Percentiles rank a stretch among this genome's conserved stretches.
Evolutionary conservation across 2,113 vertebrate genomes (phyloP).

Genomic region (Eublepharis macularius): DNA sequence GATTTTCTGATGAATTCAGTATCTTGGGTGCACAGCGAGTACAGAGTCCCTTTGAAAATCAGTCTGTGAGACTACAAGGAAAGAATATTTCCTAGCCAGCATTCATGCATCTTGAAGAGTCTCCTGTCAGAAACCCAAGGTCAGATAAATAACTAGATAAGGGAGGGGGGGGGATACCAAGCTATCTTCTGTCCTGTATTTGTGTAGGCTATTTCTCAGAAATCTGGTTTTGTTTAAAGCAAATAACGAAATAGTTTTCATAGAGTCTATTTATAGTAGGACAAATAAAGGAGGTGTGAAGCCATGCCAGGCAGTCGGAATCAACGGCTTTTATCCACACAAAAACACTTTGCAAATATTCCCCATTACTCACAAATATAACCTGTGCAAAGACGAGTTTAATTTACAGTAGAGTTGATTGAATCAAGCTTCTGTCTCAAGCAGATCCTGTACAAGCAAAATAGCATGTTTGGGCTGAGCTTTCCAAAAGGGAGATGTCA

Average conservation of each 20-base stretch:
- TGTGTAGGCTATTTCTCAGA: not conserved
- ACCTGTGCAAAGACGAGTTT: not conserved
- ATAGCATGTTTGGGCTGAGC: not conserved
- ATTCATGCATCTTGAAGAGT: not conserved
- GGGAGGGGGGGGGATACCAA: no score
- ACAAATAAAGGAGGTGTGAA: not conserved
- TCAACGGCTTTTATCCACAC: not conserved
- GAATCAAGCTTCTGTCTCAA: constrained; percentile 1
- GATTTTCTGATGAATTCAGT: not conserved
- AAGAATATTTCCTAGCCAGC: not conserved
- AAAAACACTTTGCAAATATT: not conserved
- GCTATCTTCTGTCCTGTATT: not conserved
- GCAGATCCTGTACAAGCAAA: not conserved
- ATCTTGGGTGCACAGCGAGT: not conserved
- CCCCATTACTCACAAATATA: not conserved
- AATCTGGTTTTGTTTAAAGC: not conserved
- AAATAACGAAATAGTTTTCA: not conserved
- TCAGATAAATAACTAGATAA: not conserved
- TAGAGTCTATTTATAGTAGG: not conserved
- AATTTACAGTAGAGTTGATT: not conserved
- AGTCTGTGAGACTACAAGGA: not conserved
- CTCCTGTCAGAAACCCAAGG: not conserved
- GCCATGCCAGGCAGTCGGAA: not conserved
- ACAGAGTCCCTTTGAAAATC: not conserved
- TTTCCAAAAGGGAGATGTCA: not conserved